Base-by-base conservation (phyloP, 2,797 vertebrate species). In the Dallia pectoralis region DNA sequence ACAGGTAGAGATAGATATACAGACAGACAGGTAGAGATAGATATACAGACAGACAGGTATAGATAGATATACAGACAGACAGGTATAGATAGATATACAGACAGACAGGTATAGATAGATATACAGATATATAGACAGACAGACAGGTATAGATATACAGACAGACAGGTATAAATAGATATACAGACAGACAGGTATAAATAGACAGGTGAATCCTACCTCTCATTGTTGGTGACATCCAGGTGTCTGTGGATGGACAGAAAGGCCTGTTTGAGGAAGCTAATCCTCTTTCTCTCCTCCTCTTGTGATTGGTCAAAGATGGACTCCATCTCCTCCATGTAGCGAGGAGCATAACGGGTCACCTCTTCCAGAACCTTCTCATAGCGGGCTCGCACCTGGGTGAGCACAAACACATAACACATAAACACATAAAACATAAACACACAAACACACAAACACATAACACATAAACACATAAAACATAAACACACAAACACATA, bases 261-360 rank as follows among this genome's bases (percentile, higher is more conserved):
- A 71, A 96, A 91, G 59, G 92, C 92, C 81, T 95, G 92, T 76
- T 95, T 95, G 68, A 96, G 91, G 74, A 96, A 96, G 67, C 89
- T 81, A 2, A 95, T 95, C 81, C 94, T 93, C 84, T 93, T 95
- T 68, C 93, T 87, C 87, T 96, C 94, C 71, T 93, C 91, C 29
- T 94, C 93, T 79, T 96, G 95, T 1, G 94, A 91, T 77, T 95
- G 93, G 87, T 95, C 95, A 65, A 96, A 96, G 76, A 95, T 88
- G 0, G 91, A 91, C 83, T 96, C 95, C 95, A 96, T 96, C 79
- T 96, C 95, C 83, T 96, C 95, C 93, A 95, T 94, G 91, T 96
- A 96, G 71, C 94, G 93, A 0, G 95, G 93, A 32, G 92, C 94
- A 7, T 94, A 95, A 47, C 91, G 92, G 66, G 93, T 95, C 63